Conservation (phyloP, 2,113 vertebrate genomes). For the Ammospiza caudacuta region DNA sequence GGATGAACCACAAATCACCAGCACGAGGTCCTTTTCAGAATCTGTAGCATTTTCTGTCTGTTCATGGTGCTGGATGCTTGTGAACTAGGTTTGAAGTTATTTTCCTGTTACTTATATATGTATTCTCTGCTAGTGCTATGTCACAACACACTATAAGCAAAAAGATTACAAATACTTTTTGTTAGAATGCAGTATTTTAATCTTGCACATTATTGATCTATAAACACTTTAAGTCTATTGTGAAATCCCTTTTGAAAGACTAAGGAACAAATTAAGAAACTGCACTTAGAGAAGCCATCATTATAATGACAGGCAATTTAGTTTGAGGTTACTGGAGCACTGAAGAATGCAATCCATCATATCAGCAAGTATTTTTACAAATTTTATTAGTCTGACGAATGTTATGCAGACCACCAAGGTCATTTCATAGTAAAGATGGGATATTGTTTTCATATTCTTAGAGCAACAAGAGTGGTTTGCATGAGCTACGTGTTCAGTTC, state of each 20-base stretch:
- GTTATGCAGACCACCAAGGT: slow-evolving; percentile 63
- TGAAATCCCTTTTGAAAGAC: slow-evolving; percentile 63
- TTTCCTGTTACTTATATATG: slow-evolving; percentile 23
- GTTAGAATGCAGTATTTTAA: slow-evolving; percentile 66
- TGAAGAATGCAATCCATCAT: slow-evolving; percentile 79
- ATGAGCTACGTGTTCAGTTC: slow-evolving; percentile 49
- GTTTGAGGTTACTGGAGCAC: slow-evolving; percentile 72
- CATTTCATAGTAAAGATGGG: slow-evolving; percentile 49
- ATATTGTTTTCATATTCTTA: slow-evolving; percentile 63
- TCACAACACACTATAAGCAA: slow-evolving; percentile 48
- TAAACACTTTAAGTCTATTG: slow-evolving; percentile 71
- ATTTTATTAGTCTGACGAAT: slow-evolving; percentile 76
- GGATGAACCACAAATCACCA: slow-evolving; percentile 25
- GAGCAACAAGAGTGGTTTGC: slow-evolving; percentile 31
- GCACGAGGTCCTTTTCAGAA: neutral
- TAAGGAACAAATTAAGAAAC: slow-evolving; percentile 72
- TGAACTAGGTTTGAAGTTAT: slow-evolving; percentile 19
- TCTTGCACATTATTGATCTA: slow-evolving; percentile 70
- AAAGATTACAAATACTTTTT: slow-evolving; percentile 58
- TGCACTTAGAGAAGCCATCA: slow-evolving; percentile 72
- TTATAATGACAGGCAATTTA: slow-evolving; percentile 87
- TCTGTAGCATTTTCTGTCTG: slow-evolving; percentile 29
- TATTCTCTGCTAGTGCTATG: slow-evolving; percentile 47
- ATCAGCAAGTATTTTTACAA: slow-evolving; percentile 78
- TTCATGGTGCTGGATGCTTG: neutral